These are phyloP conservation scores for Rhynchonycteris naso DNA, from an alignment of 2,797 vertebrate species.

Conservation along the genomic window DNA sequence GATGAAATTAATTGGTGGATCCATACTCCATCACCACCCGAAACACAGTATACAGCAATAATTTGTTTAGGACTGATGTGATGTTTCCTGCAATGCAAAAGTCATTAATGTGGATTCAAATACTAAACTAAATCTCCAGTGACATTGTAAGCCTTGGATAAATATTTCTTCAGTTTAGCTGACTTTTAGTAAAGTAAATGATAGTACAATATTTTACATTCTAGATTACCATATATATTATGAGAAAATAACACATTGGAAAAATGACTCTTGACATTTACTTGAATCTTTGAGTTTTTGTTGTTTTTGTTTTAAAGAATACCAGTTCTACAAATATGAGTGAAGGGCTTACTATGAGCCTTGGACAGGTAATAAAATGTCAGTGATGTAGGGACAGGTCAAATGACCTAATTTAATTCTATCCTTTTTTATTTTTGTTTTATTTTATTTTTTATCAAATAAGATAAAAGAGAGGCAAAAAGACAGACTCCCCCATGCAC, in stretches of 20 bases:
- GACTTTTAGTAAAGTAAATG: constrained; percentile 49
- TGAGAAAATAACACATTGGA: constrained; percentile 8
- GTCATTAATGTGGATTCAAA: constrained; percentile 11
- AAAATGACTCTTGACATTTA: neutral
- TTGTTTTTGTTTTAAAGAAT: neutral
- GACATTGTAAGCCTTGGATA: neutral
- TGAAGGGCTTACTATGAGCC: neutral
- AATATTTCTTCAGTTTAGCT: constrained; percentile 43
- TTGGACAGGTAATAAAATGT: neutral
- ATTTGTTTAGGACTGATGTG: neutral
- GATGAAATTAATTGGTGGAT: neutral
- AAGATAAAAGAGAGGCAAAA: no score
- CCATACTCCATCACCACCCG: neutral
- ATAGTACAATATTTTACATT: constrained; percentile 30
- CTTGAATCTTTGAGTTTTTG: neutral
- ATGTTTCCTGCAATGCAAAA: constrained; percentile 27
- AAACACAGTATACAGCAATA: neutral
- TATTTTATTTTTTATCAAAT: no score
- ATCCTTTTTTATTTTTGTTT: no score
- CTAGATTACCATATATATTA: neutral
- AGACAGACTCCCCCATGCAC: no score
- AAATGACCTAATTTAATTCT: neutral
- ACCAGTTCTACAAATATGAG: neutral
- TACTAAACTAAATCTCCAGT: constrained; percentile 24
- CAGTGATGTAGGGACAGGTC: neutral